These are phyloP conservation scores for Umimayanthus chanpuru DNA, from an alignment of 92 coral and sea anemone genomes.

Conservation along the genomic window DNA sequence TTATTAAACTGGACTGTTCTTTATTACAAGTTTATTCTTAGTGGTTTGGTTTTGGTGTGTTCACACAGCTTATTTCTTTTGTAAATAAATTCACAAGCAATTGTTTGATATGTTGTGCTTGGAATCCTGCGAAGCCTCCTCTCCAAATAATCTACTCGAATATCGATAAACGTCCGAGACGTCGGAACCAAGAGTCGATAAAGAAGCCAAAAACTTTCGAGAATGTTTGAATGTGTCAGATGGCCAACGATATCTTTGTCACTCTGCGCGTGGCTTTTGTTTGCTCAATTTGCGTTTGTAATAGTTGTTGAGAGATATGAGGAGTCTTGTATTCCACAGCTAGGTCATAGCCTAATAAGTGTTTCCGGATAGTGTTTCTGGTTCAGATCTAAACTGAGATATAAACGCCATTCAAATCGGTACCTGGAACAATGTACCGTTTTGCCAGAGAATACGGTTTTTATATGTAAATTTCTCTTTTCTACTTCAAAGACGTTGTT, in stretches of 20 bases:
- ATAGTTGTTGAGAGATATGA: constrained; percentile 1
- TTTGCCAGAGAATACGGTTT: not conserved
- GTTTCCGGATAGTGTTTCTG: not conserved
- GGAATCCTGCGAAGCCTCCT: not conserved
- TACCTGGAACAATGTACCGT: not conserved
- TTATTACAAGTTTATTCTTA: not conserved
- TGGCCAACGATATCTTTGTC: not conserved
- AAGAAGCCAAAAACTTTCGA: constrained; percentile 21
- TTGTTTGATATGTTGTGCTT: not conserved
- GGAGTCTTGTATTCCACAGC: too few relatives aligned
- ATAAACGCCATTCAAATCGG: not conserved
- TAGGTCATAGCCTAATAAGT: constrained; percentile 2
- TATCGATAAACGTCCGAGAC: not conserved
- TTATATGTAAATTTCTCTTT: constrained; percentile 2
- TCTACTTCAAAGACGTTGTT: not conserved
- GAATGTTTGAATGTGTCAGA: not conserved
- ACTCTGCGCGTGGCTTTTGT: constrained; percentile 18
- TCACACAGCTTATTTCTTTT: not conserved
- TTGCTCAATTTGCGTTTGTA: not conserved
- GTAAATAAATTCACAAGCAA: not conserved
- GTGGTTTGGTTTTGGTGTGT: not conserved
- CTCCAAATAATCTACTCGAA: not conserved
- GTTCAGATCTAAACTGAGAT: not conserved
- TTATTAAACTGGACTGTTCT: not conserved
- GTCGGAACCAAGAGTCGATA: constrained; percentile 8